Conservation (phyloP, 2,888 invertebrate species). For the Limnephilus rhombicus region DNA sequence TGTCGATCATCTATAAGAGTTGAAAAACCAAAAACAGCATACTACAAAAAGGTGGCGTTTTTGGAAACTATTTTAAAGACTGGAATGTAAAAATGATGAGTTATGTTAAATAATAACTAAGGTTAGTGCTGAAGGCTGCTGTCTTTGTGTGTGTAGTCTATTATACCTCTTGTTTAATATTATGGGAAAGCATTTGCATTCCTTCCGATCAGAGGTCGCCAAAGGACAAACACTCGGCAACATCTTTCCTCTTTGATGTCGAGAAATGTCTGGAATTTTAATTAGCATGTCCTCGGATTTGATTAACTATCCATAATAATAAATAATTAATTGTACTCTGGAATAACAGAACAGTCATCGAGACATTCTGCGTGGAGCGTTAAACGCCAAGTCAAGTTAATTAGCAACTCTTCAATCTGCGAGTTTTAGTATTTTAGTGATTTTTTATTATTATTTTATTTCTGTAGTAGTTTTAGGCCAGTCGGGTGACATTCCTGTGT, state of each 20-base stretch:
- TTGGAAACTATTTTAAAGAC: neutral
- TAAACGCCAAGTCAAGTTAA: neutral
- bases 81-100: neutral
- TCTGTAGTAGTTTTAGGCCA: neutral
- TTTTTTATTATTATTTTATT: neutral
- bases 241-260: conserved; percentile 10
- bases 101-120: neutral
- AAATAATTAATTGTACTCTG: conserved; percentile 28
- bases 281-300: conserved; percentile 33
- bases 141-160: neutral
- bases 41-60: neutral
- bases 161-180: neutral
- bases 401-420: neutral
- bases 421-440: neutral
- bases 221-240: conserved; percentile 8
- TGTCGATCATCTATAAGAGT: neutral
- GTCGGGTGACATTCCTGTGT: neutral
- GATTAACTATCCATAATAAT: conserved; percentile 28
- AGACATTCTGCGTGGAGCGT: neutral
- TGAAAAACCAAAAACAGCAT: neutral
- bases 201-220: conserved; percentile 26
- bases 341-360: neutral
- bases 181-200: conserved; percentile 3
- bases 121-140: neutral
- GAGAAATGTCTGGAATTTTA: conserved; percentile 46